Percentiles rank a stretch among this genome's conserved stretches.
These are phyloP conservation scores for Acipenser ruthenus DNA, from an alignment of 2,797 vertebrate genomes.

Conservation along the genomic window DNA sequence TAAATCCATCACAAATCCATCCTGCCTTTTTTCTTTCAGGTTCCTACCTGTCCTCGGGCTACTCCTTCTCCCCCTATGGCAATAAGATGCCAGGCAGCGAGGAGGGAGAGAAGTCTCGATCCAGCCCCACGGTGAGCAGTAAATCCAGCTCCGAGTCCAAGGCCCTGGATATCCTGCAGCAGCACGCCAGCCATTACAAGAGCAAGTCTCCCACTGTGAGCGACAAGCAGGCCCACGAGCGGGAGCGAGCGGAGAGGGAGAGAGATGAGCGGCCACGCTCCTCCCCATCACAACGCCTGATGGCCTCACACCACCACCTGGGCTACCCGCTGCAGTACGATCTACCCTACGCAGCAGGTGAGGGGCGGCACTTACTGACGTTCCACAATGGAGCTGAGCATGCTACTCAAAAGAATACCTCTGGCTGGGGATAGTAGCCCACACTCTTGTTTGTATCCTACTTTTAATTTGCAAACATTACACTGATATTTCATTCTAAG, in stretches of 20 bases:
- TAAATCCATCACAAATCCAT: too few relatives aligned
- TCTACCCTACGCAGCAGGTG: constrained; percentile 92
- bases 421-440: too few relatives aligned
- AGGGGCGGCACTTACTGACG: constrained; percentile 27
- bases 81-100: constrained; percentile 75
- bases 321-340: constrained; percentile 93
- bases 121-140: constrained; percentile 78
- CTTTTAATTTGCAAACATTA: too few relatives aligned
- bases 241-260: constrained; percentile 57
- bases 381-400: neutral
- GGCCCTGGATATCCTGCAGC: constrained; percentile 90
- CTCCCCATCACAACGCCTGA: constrained; percentile 90
- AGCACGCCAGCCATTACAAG: constrained; percentile 93
- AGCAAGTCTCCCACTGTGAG: constrained; percentile 96
- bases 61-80: constrained; percentile 84
- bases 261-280: constrained; percentile 83
- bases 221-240: constrained; percentile 83
- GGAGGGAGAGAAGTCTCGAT: constrained; percentile 78
- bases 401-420: neutral
- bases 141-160: constrained; percentile 86
- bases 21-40: constrained; percentile 45
- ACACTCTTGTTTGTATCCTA: too few relatives aligned
- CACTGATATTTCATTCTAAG: too few relatives aligned
- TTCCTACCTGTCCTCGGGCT: constrained; percentile 84
- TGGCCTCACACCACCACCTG: constrained; percentile 92